phyloP scores from a whole-genome alignment of 2,888 invertebrate genomes.

The Caenorhabditis sp. region DNA sequence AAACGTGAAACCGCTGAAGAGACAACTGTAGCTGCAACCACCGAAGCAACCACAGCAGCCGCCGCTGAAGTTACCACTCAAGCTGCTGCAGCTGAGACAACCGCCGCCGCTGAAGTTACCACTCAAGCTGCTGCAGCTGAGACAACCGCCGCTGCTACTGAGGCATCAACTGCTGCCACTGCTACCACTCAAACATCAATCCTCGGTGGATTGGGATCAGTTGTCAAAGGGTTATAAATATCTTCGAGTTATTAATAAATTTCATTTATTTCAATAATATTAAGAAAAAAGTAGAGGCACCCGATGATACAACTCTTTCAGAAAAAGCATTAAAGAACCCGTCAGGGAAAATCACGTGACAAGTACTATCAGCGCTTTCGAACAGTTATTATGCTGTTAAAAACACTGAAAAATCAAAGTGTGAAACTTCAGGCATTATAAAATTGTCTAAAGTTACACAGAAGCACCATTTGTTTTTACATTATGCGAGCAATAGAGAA shows the following conservation, averaged over 20 bases:
- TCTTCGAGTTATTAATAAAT: not conserved
- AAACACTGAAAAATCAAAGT: no score
- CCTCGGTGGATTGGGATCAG: not conserved
- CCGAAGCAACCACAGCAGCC: conserved; percentile 1
- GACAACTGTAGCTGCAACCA: not conserved
- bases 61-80: conserved; percentile 1
- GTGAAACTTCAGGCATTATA: no score
- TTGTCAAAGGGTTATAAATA: not conserved
- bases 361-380: no score
- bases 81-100: no score
- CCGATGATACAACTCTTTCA: not conserved
- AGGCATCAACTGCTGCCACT: conserved; percentile 3
- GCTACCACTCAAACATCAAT: not conserved
- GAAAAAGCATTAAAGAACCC: not conserved
- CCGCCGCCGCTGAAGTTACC: not conserved
- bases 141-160: not conserved
- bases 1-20: conserved; percentile 5
- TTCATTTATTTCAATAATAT: not conserved
- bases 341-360: not conserved
- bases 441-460: no score
- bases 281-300: no score
- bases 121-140: not conserved
- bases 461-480: no score
- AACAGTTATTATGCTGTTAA: no score
- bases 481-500: not conserved